These are phyloP conservation scores for Vulpes vulpes DNA, from an alignment of 2,113 vertebrate genomes.

Conservation along the genomic window DNA sequence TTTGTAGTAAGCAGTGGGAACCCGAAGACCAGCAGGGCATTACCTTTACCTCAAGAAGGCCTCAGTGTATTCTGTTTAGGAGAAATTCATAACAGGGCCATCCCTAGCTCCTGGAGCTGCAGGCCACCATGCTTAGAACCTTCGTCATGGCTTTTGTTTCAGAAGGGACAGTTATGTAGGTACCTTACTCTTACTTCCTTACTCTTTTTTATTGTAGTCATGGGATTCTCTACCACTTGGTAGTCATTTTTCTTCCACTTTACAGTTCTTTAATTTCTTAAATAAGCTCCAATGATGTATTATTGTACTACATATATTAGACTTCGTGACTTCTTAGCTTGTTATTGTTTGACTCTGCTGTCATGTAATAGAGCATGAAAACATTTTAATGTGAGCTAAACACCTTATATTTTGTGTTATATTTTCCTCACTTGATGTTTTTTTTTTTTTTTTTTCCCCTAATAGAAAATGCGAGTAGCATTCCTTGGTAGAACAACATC, in stretches of 20 bases:
- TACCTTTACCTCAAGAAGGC: not conserved
- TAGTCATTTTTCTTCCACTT: not conserved
- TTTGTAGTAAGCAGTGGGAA: not conserved
- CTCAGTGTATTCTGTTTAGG: not conserved
- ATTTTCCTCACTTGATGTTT: not conserved
- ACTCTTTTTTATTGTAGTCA: not conserved
- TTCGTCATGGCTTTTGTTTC: not conserved
- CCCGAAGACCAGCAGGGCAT: not conserved
- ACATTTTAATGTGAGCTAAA: conserved; percentile 38
- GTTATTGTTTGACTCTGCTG: not conserved
- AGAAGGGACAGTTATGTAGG: not conserved
- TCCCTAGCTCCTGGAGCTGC: not conserved
- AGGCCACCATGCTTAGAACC: not conserved
- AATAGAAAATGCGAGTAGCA: not conserved
- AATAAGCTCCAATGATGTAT: not conserved
- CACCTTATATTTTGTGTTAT: not conserved
- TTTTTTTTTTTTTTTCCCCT: not conserved
- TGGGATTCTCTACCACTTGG: not conserved
- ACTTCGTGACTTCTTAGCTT: not conserved
- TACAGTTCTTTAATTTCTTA: not conserved
- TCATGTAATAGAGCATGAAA: not conserved
- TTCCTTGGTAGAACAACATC: not conserved
- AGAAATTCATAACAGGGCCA: not conserved
- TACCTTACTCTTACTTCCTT: not conserved
- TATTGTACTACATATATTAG: not conserved